A percentile compares a stretch with the other conserved stretches of the same genome.
These are phyloP conservation scores for Spermophilus dauricus DNA, from an alignment of 2,113 vertebrate genomes.

Conservation along the genomic window DNA sequence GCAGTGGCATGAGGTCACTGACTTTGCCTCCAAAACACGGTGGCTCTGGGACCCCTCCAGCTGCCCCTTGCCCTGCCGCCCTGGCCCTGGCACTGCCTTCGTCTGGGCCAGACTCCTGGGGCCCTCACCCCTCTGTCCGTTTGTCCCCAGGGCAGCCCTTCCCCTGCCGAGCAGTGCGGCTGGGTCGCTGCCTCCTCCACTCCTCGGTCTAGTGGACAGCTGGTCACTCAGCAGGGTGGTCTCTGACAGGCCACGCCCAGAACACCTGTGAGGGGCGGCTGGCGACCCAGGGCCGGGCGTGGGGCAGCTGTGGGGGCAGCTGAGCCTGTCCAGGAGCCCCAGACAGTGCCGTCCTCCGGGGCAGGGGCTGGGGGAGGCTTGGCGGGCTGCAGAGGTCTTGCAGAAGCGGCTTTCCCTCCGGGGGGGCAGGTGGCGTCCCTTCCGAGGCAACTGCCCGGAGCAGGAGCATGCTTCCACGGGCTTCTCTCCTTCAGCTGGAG, in stretches of 20 bases:
- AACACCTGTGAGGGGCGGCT: not conserved
- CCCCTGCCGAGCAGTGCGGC: not conserved
- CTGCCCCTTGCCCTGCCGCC: no score
- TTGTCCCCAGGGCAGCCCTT: not conserved
- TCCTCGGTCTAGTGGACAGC: not conserved
- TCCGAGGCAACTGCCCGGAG: not conserved
- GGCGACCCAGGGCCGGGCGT: not conserved
- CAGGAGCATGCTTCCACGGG: not conserved
- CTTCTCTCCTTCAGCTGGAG: not conserved
- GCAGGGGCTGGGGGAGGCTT: not conserved
- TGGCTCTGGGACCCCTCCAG: not conserved
- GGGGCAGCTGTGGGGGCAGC: no score
- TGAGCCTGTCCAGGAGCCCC: no score
- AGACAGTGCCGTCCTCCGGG: no score
- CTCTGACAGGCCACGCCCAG: not conserved
- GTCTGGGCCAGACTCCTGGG: not conserved
- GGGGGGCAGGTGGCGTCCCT: not conserved
- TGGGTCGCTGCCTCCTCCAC: not conserved
- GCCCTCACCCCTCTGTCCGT: not conserved
- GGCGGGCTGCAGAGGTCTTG: not conserved
- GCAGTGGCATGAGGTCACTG: no score
- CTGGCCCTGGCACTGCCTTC: not conserved
- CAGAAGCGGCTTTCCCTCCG: not conserved
- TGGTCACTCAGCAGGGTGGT: not conserved
- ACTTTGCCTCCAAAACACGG: no score